Percentiles rank a stretch among this genome's conserved stretches.
phyloP scores from a whole-genome alignment of 2,113 vertebrate species.

The Colius striatus region DNA sequence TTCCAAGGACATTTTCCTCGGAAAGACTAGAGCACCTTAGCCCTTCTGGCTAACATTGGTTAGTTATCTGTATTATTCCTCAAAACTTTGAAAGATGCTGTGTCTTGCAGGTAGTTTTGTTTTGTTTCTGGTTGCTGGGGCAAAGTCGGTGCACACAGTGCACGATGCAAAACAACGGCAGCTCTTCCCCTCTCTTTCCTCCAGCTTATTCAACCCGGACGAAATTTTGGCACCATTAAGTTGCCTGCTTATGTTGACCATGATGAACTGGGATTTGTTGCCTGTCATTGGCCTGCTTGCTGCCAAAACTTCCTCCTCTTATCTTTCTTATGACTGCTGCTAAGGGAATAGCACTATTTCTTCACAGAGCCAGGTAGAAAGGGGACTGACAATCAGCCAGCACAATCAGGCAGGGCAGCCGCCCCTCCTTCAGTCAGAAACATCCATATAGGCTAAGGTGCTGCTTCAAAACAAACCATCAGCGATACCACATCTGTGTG shows the following conservation, averaged over 20 bases:
- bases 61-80: not conserved
- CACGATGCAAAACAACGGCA: not conserved
- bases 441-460: not conserved
- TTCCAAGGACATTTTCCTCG: not conserved
- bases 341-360: not conserved
- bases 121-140: not conserved
- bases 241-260: not conserved
- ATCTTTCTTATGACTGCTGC: not conserved
- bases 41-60: not conserved
- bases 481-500: fast-evolving
- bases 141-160: fast-evolving
- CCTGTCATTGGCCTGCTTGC: not conserved
- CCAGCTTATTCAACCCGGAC: not conserved
- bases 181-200: not conserved
- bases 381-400: not conserved
- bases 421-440: not conserved
- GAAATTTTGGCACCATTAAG: not conserved
- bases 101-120: not conserved
- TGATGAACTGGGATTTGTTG: not conserved
- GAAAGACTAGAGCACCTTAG: not conserved
- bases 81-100: not conserved
- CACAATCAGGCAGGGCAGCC: not conserved
- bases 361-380: not conserved
- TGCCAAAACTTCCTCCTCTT: not conserved
- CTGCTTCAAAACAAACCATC: not conserved